Base-by-base conservation (phyloP, 2,888 invertebrate species). In the Diachrysia chrysitis region DNA sequence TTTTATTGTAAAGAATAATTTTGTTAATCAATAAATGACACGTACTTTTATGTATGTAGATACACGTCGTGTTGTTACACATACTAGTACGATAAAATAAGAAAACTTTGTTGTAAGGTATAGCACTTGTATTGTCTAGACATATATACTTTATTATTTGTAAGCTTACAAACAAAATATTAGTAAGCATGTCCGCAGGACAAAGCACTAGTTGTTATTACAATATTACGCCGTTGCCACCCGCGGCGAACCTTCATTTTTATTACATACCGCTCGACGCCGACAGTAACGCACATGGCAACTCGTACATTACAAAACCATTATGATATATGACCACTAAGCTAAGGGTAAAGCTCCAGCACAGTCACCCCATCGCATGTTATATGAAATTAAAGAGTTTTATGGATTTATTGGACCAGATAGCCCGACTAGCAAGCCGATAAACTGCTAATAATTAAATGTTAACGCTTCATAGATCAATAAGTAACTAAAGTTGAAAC, bases 301-400 rank as follows among this genome's bases (percentile, higher is more conserved):
- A 42, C 42, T 42, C 42, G n/a, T 73, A 73, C 54, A 58, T 69
- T 58, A 75, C 67, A 62, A 55, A 65, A 66, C 60, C 77, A 66
- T 65, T 73, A 69, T 70, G 62, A 72, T 72, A 70, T 76, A 78
- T 65, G 64, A 46, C 66, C 68, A 16, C 66, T 73, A 68, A 63
- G 53, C 77, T 51, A 19, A 73, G 71, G 65, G 73, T 46, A 69
- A 61, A 63, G 61, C 51, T 66, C 51, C 55, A 42, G 58, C 65
- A 63, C 73, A 78, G 76, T 69, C 59, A 66, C 73, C 55, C 53
- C 54, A 76, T 76, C 69, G 80, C 76, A 79, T 71, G 77, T 69
- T 57, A 64, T 69, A 75, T 25, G n/a, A 60, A 66, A 61, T 66
- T 76, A 71, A 66, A 60, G 17, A 25, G 46, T 70, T 69, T 57